Conservation (phyloP, 2,888 invertebrate species). For the Eupithecia insigniata region DNA sequence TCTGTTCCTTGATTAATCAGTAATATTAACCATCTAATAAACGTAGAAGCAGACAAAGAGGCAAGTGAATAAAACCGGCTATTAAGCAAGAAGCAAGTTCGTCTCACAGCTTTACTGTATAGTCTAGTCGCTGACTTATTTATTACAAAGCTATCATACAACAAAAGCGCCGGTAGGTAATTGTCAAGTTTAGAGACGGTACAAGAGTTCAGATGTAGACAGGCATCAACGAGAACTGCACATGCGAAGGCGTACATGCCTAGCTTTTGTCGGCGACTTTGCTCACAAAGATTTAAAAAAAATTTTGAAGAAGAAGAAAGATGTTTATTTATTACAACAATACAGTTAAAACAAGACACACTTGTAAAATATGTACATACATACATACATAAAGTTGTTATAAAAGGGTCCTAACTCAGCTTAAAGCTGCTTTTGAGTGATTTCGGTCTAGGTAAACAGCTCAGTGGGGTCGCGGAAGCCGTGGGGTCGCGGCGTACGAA, state of each 20-base stretch:
- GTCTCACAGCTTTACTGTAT: not conserved
- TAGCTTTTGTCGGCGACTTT: not conserved
- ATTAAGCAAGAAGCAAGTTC: not conserved
- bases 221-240: not conserved
- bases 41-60: not conserved
- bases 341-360: no score
- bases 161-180: conserved; percentile 16
- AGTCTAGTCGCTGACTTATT: not conserved
- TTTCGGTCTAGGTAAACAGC: no score
- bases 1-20: not conserved
- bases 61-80: not conserved
- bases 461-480: no score
- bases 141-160: not conserved
- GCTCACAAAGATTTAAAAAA: not conserved
- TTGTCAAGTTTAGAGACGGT: conserved; percentile 14
- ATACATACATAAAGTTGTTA: no score
- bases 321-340: no score
- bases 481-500: no score
- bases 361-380: no score
- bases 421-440: no score
- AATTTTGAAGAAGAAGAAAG: no score
- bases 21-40: not conserved
- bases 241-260: not conserved
- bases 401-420: no score
- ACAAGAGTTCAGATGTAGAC: conserved; percentile 14